Conservation (phyloP, 2,113 vertebrate species). For the Hemiprocne comata region DNA sequence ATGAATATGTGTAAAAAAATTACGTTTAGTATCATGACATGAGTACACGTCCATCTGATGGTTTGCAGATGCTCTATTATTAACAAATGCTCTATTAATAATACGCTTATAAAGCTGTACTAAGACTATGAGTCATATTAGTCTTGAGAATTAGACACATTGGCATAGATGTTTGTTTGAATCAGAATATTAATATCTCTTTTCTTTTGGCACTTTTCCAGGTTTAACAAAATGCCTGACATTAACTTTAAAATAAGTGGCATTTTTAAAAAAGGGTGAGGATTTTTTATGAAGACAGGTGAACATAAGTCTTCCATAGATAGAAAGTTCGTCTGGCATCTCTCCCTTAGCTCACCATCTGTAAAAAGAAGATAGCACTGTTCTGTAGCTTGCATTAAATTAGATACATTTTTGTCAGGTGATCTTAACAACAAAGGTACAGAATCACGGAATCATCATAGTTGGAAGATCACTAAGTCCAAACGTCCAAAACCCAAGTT, state of each 20-base stretch:
- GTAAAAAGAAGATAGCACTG: not conserved
- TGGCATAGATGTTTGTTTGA: not conserved
- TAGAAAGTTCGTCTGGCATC: not conserved
- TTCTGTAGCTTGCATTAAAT: not conserved
- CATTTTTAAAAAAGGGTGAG: accelerated
- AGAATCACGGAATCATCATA: not conserved
- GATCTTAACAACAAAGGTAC: not conserved
- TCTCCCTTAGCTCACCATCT: not conserved
- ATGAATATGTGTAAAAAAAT: not conserved
- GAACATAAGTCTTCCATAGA: not conserved
- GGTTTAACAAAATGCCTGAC: not conserved
- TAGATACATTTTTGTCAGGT: not conserved
- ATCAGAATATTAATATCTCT: not conserved
- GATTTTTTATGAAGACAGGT: not conserved
- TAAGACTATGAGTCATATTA: not conserved
- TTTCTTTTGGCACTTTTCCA: not conserved
- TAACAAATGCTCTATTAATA: not conserved
- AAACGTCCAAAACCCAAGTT: too few species aligned
- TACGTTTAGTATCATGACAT: not conserved
- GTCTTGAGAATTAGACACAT: not conserved
- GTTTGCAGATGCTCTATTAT: not conserved
- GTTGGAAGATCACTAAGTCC: too few species aligned
- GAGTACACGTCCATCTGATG: accelerated
- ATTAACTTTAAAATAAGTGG: not conserved
- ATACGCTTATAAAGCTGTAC: not conserved